These are phyloP conservation scores for Halcyon smyrnensis DNA, from an alignment of 2,797 vertebrate genomes.

Conservation along the genomic window DNA sequence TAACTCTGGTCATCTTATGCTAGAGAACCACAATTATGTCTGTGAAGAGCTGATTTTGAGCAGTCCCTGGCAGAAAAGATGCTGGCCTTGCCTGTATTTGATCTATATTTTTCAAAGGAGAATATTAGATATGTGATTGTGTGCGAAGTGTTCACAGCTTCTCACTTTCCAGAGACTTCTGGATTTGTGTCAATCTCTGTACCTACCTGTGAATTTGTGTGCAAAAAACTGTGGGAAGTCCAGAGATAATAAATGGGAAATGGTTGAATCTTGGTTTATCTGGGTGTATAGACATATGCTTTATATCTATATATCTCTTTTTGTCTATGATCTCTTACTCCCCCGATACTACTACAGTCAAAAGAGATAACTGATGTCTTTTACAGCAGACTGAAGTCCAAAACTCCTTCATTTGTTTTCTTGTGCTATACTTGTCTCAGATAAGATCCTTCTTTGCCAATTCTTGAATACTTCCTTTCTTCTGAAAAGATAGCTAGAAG, in stretches of 20 bases:
- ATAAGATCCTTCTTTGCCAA: neutral
- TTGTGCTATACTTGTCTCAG: neutral
- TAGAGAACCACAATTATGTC: neutral
- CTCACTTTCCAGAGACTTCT: neutral
- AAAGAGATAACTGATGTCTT: neutral
- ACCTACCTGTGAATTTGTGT: neutral
- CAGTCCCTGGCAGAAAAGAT: neutral
- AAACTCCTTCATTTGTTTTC: neutral
- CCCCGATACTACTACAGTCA: neutral
- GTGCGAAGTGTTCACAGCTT: neutral
- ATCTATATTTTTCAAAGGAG: neutral
- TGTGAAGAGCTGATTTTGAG: neutral
- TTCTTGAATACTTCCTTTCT: neutral
- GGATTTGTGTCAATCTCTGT: neutral
- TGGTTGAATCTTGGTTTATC: neutral
- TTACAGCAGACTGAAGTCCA: neutral
- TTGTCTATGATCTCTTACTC: neutral
- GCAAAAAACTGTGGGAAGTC: neutral
- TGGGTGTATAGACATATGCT: neutral
- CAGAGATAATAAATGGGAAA: neutral
- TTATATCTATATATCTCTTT: neutral
- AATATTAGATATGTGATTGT: neutral
- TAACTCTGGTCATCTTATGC: neutral
- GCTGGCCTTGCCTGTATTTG: neutral
- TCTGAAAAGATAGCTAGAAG: neutral